Evolutionary conservation across 2,888 invertebrate species (phyloP).

Genomic region (Sicus ferrugineus): DNA sequence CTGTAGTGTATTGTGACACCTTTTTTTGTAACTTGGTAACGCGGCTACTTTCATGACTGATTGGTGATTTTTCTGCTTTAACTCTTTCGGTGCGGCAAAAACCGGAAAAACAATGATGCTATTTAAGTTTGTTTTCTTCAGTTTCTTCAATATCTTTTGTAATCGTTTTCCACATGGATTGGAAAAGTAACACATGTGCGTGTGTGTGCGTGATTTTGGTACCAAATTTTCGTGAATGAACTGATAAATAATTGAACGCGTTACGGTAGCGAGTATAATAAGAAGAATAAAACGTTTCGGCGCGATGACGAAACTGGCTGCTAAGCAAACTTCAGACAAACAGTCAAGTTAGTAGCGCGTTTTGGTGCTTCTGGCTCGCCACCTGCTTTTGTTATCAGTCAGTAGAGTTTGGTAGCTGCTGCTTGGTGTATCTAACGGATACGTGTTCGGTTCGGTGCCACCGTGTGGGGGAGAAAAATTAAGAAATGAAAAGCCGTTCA

Average conservation of each 20-base stretch:
- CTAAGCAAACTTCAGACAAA: not conserved
- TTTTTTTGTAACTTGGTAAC: not conserved
- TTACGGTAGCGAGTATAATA: not conserved
- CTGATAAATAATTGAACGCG: not conserved
- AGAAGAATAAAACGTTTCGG: not conserved
- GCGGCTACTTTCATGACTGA: not conserved
- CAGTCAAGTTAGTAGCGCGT: not conserved
- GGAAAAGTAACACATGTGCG: not conserved
- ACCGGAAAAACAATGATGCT: too few relatives aligned
- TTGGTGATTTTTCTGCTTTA: not conserved
- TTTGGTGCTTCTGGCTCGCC: slow-evolving; percentile 4
- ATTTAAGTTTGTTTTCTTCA: not conserved
- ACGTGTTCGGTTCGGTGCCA: not conserved
- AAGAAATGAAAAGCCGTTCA: too few relatives aligned
- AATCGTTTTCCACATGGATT: slow-evolving; percentile 8
- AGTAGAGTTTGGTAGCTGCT: slow-evolving; percentile 28
- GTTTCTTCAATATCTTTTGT: not conserved
- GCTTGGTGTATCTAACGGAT: slow-evolving; percentile 9
- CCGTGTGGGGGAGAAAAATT: too few relatives aligned
- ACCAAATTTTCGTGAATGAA: not conserved
- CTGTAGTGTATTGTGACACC: too few relatives aligned
- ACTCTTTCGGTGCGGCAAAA: not conserved
- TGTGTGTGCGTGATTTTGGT: not conserved
- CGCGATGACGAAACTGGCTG: not conserved
- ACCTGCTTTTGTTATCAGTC: not conserved